These are phyloP conservation scores for Carassius gibelio DNA, from an alignment of 2,113 vertebrate genomes.

Conservation along the genomic window DNA sequence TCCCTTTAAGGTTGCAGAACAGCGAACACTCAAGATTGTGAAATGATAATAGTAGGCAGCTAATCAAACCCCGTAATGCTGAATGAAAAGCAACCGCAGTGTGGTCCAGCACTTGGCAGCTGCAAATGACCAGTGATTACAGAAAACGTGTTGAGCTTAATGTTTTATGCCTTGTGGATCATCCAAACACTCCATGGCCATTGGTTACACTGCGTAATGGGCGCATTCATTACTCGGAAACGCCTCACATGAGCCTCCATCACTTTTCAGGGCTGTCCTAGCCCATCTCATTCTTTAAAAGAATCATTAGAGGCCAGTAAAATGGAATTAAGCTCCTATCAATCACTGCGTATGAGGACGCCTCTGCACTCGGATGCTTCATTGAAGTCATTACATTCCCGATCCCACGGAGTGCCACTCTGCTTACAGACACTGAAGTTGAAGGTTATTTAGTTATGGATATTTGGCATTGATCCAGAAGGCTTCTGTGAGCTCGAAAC, in stretches of 20 bases:
- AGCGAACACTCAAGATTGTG: not conserved
- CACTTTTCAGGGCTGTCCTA: constrained; percentile 50
- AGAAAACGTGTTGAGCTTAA: constrained; percentile 33
- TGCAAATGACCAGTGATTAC: constrained; percentile 37
- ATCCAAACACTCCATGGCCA: constrained; percentile 22
- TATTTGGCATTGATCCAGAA: constrained; percentile 33
- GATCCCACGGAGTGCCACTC: constrained; percentile 37
- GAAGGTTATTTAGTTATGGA: constrained; percentile 57
- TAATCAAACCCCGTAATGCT: constrained; percentile 25
- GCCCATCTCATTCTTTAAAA: constrained; percentile 58
- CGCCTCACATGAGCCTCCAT: constrained; percentile 27
- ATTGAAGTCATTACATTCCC: constrained; percentile 47
- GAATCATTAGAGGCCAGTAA: constrained; percentile 60
- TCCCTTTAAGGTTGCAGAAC: not conserved
- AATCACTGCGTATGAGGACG: constrained; percentile 49
- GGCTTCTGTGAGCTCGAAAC: constrained; percentile 16
- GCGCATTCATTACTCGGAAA: constrained; percentile 31
- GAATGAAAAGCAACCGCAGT: constrained; percentile 30
- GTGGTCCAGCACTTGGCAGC: not conserved
- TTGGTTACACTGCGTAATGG: constrained; percentile 40
- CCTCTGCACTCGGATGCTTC: constrained; percentile 38
- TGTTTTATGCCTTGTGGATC: constrained; percentile 34
- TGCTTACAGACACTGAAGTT: constrained; percentile 31
- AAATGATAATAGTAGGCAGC: constrained; percentile 23
- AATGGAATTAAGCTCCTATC: constrained; percentile 62